phyloP scores from a whole-genome alignment of 1,140 invertebrate genomes.

The Paraescarpia echinospica region DNA sequence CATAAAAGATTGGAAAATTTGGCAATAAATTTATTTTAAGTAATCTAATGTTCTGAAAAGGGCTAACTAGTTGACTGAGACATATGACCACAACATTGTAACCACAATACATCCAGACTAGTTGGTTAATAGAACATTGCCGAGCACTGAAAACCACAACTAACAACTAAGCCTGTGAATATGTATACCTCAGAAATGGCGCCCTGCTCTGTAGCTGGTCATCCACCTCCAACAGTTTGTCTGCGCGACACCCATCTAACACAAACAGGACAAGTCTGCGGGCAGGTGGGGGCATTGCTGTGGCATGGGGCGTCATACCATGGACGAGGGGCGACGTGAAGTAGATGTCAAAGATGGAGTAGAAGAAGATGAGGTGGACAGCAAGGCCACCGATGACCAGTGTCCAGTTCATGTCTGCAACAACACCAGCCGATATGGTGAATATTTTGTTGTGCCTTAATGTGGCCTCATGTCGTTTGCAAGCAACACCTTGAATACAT shows the following conservation, averaged over 20 bases:
- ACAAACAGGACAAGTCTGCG: slow-evolving; percentile 82
- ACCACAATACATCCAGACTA: too few relatives aligned
- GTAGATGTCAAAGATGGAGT: slow-evolving; percentile 69
- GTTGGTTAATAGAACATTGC: too few relatives aligned
- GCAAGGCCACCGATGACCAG: slow-evolving; percentile 52
- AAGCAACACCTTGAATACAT: too few relatives aligned
- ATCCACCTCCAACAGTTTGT: slow-evolving; percentile 70
- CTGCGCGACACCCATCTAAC: slow-evolving; percentile 84
- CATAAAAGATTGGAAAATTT: too few relatives aligned
- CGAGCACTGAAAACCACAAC: too few relatives aligned
- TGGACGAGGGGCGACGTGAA: slow-evolving; percentile 67
- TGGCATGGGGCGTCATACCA: slow-evolving; percentile 56
- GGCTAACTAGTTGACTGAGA: too few relatives aligned
- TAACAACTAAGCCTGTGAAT: neutral
- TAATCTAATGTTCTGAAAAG: too few relatives aligned
- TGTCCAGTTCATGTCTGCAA: slow-evolving; percentile 25
- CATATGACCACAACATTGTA: too few relatives aligned
- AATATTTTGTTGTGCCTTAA: too few relatives aligned
- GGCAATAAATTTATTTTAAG: too few relatives aligned
- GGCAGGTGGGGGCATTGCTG: slow-evolving; percentile 63
- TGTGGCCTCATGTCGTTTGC: too few relatives aligned
- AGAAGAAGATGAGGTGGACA: slow-evolving; percentile 64
- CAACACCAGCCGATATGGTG: neutral
- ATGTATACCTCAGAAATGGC: slow-evolving; percentile 65
- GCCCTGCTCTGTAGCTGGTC: slow-evolving; percentile 45